Evolutionary conservation across 2,888 invertebrate genomes (phyloP).

Genomic region (Myopa tessellatipennis): DNA sequence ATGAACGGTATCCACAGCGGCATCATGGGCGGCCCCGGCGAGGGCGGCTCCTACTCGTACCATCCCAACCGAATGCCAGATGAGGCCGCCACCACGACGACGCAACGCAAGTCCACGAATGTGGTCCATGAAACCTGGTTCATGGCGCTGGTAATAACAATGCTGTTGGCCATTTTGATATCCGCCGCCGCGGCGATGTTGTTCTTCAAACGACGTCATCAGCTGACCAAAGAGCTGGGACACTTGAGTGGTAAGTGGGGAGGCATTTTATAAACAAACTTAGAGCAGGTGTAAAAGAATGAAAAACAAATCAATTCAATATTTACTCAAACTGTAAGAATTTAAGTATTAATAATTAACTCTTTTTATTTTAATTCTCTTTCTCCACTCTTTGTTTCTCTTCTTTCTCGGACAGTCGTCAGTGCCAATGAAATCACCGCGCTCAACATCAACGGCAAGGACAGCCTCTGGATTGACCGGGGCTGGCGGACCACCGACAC

Average conservation of each 20-base stretch:
- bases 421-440: slow-evolving; percentile 69
- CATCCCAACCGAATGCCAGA: slow-evolving; percentile 60
- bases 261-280: not conserved
- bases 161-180: slow-evolving; percentile 63
- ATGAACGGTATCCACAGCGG: slow-evolving; percentile 59
- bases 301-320: not conserved
- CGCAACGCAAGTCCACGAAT: slow-evolving; percentile 65
- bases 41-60: slow-evolving; percentile 58
- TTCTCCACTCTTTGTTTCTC: not conserved
- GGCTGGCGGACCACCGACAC: slow-evolving; percentile 76
- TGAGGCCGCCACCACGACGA: slow-evolving; percentile 64
- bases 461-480: slow-evolving; percentile 77
- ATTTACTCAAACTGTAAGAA: too few species aligned
- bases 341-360: too few species aligned
- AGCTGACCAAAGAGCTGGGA: slow-evolving; percentile 71
- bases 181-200: slow-evolving; percentile 64
- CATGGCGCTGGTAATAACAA: slow-evolving; percentile 65
- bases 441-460: slow-evolving; percentile 71
- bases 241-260: slow-evolving; percentile 72
- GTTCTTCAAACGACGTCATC: slow-evolving; percentile 67
- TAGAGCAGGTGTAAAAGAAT: not conserved
- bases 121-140: slow-evolving; percentile 67
- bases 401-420: slow-evolving; percentile 58
- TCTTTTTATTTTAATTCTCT: not conserved
- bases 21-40: slow-evolving; percentile 48